phyloP scores from a whole-genome alignment of 2,888 invertebrate species.

The Gnatocerus cornutus region DNA sequence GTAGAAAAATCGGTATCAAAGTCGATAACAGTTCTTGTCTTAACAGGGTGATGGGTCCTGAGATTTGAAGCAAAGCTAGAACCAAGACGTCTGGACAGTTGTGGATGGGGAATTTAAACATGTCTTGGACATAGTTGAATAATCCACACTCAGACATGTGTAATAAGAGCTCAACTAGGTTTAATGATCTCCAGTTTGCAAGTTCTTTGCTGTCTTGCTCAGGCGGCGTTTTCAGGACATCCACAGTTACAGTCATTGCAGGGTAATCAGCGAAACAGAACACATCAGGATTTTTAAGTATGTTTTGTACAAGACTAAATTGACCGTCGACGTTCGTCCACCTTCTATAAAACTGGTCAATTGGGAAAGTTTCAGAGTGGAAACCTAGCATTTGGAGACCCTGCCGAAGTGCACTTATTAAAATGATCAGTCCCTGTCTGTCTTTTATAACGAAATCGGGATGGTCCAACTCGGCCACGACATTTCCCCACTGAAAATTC shows the following conservation, averaged over 20 bases:
- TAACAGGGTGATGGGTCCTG: conserved; percentile 83
- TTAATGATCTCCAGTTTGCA: conserved; percentile 93
- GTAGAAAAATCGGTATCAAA: conserved; percentile 93
- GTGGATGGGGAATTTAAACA: conserved; percentile 93
- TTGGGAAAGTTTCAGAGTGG: conserved; percentile 85
- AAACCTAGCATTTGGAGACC: conserved; percentile 85
- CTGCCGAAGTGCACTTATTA: conserved; percentile 87
- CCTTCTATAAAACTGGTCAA: conserved; percentile 90
- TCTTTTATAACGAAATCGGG: conserved; percentile 92
- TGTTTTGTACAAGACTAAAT: conserved; percentile 89
- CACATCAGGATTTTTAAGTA: conserved; percentile 92
- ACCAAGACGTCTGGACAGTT: conserved; percentile 96
- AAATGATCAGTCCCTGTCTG: conserved; percentile 85
- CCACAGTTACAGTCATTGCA: conserved; percentile 89
- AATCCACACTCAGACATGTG: conserved; percentile 91
- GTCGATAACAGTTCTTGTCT: conserved; percentile 91
- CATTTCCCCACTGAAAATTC: conserved; percentile 93
- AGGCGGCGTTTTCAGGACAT: conserved; percentile 93
- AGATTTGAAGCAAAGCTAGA: conserved; percentile 90
- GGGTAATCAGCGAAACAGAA: conserved; percentile 96
- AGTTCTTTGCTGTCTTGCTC: conserved; percentile 96
- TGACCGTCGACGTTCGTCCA: conserved; percentile 97
- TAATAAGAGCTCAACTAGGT: conserved; percentile 91
- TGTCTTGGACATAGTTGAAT: conserved; percentile 86
- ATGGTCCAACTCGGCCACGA: conserved; percentile 93